These are phyloP conservation scores for Halesus radiatus DNA, from an alignment of 1,140 invertebrate species.

Conservation along the genomic window DNA sequence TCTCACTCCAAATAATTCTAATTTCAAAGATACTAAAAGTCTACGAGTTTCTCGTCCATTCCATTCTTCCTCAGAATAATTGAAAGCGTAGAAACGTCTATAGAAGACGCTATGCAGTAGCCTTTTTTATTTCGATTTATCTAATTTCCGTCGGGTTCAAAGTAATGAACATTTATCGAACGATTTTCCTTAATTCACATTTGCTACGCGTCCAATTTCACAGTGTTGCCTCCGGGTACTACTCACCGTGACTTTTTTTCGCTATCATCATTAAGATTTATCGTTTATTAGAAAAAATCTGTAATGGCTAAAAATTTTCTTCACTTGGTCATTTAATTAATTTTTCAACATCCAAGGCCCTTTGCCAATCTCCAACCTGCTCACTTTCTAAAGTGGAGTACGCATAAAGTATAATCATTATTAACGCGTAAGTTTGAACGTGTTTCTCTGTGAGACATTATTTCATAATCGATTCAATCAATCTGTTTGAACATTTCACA, in stretches of 20 bases:
- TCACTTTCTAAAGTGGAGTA: too few relatives aligned
- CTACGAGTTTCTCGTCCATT: slow-evolving; percentile 6
- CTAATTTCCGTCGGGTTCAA: slow-evolving; percentile 24
- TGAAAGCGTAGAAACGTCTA: not conserved
- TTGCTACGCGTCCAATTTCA: slow-evolving; percentile 30
- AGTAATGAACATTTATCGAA: slow-evolving; percentile 39
- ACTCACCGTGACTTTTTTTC: not conserved
- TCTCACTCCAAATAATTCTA: not conserved
- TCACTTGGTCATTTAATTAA: too few relatives aligned
- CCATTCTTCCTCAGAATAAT: not conserved
- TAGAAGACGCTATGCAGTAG: not conserved
- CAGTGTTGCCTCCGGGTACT: not conserved
- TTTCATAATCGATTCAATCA: too few relatives aligned
- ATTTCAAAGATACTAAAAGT: slow-evolving; percentile 7
- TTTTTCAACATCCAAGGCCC: too few relatives aligned
- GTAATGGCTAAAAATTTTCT: too few relatives aligned
- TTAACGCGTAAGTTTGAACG: too few relatives aligned
- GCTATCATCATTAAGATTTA: too few relatives aligned
- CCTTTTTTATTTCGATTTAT: slow-evolving; percentile 33
- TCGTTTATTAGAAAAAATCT: too few relatives aligned
- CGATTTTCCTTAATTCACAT: slow-evolving; percentile 38
- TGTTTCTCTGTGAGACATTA: too few relatives aligned
- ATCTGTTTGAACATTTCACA: too few relatives aligned
- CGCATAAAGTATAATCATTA: too few relatives aligned
- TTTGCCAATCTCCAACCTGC: too few relatives aligned